These are phyloP conservation scores for Hypena proboscidalis DNA, from an alignment of 2,888 invertebrate species.

Conservation along the genomic window DNA sequence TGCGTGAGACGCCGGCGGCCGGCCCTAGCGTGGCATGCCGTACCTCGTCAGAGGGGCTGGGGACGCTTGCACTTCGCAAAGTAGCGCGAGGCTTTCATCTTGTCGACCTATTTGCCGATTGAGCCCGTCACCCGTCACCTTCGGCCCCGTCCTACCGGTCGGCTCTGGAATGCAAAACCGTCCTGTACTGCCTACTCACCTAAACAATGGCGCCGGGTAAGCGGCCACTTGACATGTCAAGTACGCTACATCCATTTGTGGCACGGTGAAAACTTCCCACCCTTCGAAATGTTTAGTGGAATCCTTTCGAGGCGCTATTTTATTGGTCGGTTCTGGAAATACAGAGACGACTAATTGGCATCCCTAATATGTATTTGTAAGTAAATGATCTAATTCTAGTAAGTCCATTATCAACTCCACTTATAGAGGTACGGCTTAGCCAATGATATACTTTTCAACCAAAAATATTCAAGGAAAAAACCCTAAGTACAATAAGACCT, in stretches of 20 bases:
- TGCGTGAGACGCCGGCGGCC: constrained; percentile 78
- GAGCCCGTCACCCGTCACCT: constrained; percentile 86
- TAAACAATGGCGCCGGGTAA: constrained; percentile 88
- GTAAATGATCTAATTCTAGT: neutral
- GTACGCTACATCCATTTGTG: constrained; percentile 80
- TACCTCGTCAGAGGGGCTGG: constrained; percentile 93
- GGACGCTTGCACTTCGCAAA: constrained; percentile 92
- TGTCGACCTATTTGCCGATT: constrained; percentile 82
- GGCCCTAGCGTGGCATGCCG: constrained; percentile 58
- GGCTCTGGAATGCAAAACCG: constrained; percentile 86
- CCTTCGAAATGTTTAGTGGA: constrained; percentile 85
- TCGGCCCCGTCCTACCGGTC: constrained; percentile 89
- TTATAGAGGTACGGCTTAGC: neutral
- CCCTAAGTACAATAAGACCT: constrained; percentile 6
- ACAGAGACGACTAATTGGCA: constrained; percentile 56
- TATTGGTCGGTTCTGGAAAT: constrained; percentile 89
- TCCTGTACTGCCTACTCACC: constrained; percentile 84
- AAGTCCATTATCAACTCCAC: neutral
- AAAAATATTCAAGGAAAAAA: constrained; percentile 3
- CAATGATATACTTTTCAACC: neutral
- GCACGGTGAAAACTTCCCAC: constrained; percentile 86
- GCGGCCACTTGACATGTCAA: constrained; percentile 89
- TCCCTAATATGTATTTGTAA: constrained; percentile 13
- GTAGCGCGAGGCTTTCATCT: constrained; percentile 85
- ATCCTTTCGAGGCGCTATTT: constrained; percentile 86